phyloP scores from a whole-genome alignment of 2,113 vertebrate species.

The Parus major region DNA sequence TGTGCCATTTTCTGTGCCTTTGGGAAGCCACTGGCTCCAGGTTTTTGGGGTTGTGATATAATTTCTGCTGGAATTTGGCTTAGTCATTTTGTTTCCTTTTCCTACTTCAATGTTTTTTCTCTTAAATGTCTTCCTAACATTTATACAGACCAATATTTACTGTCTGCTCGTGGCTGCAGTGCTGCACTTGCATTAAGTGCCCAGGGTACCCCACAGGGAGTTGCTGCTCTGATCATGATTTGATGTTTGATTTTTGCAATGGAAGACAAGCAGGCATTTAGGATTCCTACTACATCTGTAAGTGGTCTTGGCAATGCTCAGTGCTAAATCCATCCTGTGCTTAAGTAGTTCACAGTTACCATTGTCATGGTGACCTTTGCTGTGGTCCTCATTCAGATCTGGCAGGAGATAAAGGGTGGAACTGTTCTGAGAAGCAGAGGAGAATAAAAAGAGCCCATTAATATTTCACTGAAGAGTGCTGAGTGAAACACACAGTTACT shows the following conservation, averaged over 20 bases:
- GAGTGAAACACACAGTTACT: background rate
- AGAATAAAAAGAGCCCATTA: background rate
- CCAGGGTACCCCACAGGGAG: background rate
- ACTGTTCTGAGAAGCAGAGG: background rate
- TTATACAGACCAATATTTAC: background rate
- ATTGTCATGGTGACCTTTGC: slow-evolving; percentile 18
- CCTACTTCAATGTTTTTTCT: background rate
- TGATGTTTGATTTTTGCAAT: background rate
- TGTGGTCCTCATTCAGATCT: background rate
- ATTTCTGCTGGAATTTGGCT: background rate
- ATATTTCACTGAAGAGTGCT: background rate
- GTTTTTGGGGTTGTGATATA: background rate
- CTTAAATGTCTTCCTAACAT: background rate
- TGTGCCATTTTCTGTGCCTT: background rate
- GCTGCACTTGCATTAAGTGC: background rate
- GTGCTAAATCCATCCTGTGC: background rate
- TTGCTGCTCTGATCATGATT: background rate
- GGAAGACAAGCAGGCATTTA: background rate
- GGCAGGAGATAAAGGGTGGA: background rate
- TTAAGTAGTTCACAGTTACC: background rate
- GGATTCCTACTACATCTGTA: background rate
- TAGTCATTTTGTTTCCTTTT: background rate
- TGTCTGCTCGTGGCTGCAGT: background rate
- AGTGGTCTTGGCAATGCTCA: background rate
- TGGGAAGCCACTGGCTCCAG: background rate